Base-by-base conservation (phyloP, 2,797 vertebrate species). In the Thunnus albacares region DNA sequence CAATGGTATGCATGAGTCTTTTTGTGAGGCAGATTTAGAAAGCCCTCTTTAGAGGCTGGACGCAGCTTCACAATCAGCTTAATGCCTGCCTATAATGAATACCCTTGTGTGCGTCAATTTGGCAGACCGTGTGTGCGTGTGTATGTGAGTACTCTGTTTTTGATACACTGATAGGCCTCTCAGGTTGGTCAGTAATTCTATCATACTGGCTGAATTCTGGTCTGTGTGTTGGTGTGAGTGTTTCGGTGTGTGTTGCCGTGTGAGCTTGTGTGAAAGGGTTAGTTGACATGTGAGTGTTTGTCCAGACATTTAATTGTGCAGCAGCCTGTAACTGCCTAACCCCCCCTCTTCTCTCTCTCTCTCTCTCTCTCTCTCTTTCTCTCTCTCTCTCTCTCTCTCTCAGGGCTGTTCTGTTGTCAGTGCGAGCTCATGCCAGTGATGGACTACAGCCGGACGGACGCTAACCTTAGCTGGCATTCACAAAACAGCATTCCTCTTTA, bases 1-100 rank as follows among this genome's bases (percentile, higher is more conserved):
- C 92, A 88, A 67, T 94, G 95, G 94, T 94, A 95, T 95, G 94
- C 90, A 87, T 74, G 88, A 91, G 92, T 86, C 88, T 95, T 95
- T 95, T 94, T 93, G 94, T 95, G 90, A 91, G 91, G 93, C 92
- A 94, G 94, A 94, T 95, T 96, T 94, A 94, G 92, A 96, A 94
- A 95, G 92, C 91, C 88, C 90, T 92, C 92, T 95, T 94, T 95
- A 93, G 92, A 95, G 90, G 33, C 88, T 93, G 92, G 89, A 92
- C 86, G 80, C 90, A 86, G 90, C 90, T 83, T 90, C 93, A 95
- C 95, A 95, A 94, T 95, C 94, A 95, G 93, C 93, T 94, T 95
- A 95, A 95, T 95, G 93, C 93, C 77, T 88, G 83, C 87, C 86
- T 84, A 92, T 90, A 93, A 94, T 95, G 94, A 95, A 95, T 93